Evolutionary conservation across 2,797 vertebrate genomes (phyloP).

Genomic region (Myotis findleyi): DNA sequence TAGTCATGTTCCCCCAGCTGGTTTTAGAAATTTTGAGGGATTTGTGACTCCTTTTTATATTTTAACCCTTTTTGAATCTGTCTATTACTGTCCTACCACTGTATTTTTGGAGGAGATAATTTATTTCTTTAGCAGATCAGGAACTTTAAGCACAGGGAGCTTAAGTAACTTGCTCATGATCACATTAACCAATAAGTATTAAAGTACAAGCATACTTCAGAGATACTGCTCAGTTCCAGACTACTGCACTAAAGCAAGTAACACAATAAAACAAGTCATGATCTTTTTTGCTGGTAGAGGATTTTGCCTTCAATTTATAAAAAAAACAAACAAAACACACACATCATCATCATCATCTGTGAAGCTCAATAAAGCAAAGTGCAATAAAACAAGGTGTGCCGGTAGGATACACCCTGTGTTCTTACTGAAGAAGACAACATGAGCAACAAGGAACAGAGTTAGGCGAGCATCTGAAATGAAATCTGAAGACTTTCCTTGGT

Average conservation of each 20-base stretch:
- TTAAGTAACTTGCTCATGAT: constrained; percentile 26
- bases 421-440: constrained; percentile 29
- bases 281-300: neutral
- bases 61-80: constrained; percentile 31
- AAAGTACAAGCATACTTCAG: neutral
- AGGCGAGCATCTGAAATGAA: neutral
- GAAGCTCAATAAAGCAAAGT: neutral
- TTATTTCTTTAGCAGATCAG: neutral
- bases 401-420: neutral
- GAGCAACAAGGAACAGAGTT: neutral
- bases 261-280: neutral
- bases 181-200: neutral
- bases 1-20: neutral
- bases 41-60: constrained; percentile 4
- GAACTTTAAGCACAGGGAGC: neutral
- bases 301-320: neutral
- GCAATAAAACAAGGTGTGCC: neutral
- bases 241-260: neutral
- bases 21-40: neutral
- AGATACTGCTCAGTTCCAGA: neutral
- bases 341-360: neutral
- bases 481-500: neutral
- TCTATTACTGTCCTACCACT: neutral
- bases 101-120: neutral
- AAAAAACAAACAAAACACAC: neutral